Base-by-base conservation (phyloP, 2,888 invertebrate genomes). In the Drosophila borborema region DNA sequence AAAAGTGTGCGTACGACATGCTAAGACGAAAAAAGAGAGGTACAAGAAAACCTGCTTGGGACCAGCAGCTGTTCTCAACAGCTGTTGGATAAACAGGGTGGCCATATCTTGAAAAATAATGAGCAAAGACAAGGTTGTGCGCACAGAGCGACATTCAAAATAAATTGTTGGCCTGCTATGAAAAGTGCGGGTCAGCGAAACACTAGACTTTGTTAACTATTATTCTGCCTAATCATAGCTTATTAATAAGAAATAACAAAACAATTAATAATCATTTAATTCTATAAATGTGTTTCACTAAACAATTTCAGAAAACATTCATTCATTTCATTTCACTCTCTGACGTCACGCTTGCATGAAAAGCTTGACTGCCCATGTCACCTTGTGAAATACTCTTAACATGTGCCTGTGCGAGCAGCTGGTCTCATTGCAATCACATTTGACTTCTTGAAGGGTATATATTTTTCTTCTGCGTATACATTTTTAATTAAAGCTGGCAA, bases 371-470 rank as follows among this genome's bases (percentile, higher is more conserved):
- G 31, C 23, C 3, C 40, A 53, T 18, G 20, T n/a, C 38, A 77
- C 46, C 81, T 74, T 62, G 10, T 61, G 20, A 36, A 20, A 9
- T 43, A 16, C 12, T 3, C 20, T 4, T 54, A 56, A 36, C 28
- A 45, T 54, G 34, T 16, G 18, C 43, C 51, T 62, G 20, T 63
- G 45, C 20, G 14, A 53, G 45, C 41, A 76, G 70, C 71, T 80
- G 80, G 76, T 80, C 80, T 71, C 81, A 78, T 67, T 81, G 64
- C 66, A 64, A 72, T 82, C 82, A 82, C 66, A 76, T 89, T 91
- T 91, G 91, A 91, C 91, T 91, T 91, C 91, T 86, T 91, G 81
- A 91, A 91, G 91, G 92, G 90, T 91, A 91, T 91, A 91, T 80
- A 64, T 72, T 71, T 59, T 70, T 59, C 34, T 68, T 63, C 66